Conservation (phyloP, 2,113 vertebrate species). For the Urocitellus parryii region DNA sequence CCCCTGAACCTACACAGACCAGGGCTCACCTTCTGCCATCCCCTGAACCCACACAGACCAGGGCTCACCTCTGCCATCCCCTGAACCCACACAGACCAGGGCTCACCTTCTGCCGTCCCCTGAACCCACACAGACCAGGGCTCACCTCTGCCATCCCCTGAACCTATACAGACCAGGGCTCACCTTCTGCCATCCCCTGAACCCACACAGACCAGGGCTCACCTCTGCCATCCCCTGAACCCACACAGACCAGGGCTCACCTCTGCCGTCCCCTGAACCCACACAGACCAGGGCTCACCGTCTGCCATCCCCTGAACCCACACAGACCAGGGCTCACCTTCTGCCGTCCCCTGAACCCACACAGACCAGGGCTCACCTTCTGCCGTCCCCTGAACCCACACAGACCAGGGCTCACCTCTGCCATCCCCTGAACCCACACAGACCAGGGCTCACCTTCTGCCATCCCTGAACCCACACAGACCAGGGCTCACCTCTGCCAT, state of each 20-base stretch:
- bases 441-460: not conserved
- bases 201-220: not conserved
- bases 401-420: too few species aligned
- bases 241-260: not conserved
- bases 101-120: not conserved
- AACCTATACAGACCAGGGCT: not conserved
- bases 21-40: not conserved
- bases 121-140: not conserved
- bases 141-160: not conserved
- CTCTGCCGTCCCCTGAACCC: not conserved
- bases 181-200: not conserved
- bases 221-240: not conserved
- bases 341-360: not conserved
- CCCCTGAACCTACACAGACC: not conserved
- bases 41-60: not conserved
- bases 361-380: not conserved
- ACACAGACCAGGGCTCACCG: not conserved
- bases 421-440: not conserved
- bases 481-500: not conserved
- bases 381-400: not conserved
- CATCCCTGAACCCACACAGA: not conserved
- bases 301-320: not conserved
- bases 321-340: not conserved
- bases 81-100: not conserved
- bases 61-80: not conserved